Evolutionary conservation across 2,888 invertebrate species (phyloP).

Genomic region (Platypus cylindrus): DNA sequence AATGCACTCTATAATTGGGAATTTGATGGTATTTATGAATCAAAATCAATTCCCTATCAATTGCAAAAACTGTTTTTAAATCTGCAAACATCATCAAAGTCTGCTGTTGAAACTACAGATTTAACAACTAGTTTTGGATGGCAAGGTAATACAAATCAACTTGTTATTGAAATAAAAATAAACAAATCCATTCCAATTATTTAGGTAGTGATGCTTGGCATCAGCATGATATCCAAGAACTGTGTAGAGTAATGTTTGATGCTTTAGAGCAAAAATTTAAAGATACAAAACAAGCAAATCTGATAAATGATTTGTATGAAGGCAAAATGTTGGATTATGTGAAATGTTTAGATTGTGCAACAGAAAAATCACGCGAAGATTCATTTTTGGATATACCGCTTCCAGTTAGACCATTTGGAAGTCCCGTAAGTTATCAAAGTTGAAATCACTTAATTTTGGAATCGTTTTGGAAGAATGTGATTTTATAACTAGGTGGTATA

Average conservation of each 20-base stretch:
- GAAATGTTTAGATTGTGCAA: conserved; percentile 73
- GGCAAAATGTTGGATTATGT: conserved; percentile 79
- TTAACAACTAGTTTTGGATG: conserved; percentile 81
- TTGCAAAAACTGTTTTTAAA: conserved; percentile 75
- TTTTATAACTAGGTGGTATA: conserved; percentile 61
- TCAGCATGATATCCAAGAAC: conserved; percentile 84
- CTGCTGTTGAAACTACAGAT: conserved; percentile 76
- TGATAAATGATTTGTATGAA: conserved; percentile 66
- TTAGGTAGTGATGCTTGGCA: conserved; percentile 68
- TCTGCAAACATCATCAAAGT: conserved; percentile 66
- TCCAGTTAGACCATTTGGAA: conserved; percentile 73
- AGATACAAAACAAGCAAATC: conserved; percentile 66
- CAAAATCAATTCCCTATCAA: conserved; percentile 72
- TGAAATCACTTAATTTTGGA: conserved; percentile 25
- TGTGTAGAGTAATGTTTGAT: conserved; percentile 84
- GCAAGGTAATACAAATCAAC: conserved; percentile 43
- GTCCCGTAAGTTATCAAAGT: conserved; percentile 27
- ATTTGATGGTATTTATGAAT: conserved; percentile 56
- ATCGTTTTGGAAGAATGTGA: no score
- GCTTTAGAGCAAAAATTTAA: conserved; percentile 74
- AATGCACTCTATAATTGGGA: conserved; percentile 80
- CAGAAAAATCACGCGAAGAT: conserved; percentile 70
- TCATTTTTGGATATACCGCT: conserved; percentile 77
- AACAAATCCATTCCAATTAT: not conserved
- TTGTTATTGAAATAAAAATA: not conserved